These are phyloP conservation scores for Subanguina moxae DNA, from an alignment of 1,140 invertebrate genomes.

Conservation along the genomic window DNA sequence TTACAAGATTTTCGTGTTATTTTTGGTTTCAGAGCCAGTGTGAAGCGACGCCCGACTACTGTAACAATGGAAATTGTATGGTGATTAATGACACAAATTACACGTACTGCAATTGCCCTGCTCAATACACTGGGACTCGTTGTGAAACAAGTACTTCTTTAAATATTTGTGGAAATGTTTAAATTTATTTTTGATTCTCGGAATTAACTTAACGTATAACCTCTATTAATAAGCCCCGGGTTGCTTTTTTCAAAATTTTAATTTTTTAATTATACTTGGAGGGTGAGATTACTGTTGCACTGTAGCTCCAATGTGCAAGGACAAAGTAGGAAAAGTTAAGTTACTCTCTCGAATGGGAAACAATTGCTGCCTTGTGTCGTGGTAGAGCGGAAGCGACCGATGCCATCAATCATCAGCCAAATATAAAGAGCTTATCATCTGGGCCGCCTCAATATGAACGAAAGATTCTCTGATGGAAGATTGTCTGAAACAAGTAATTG, in stretches of 20 bases:
- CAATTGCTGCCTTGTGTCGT: no score
- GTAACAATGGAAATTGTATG: constrained; percentile 2
- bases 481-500: no score
- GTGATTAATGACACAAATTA: constrained; percentile 3
- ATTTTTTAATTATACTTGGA: neutral
- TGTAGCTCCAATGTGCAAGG: no score
- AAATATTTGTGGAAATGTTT: neutral
- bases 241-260: neutral
- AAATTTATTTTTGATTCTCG: neutral
- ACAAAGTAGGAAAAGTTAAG: no score
- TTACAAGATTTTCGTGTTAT: neutral
- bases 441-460: no score
- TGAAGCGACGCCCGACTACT: constrained; percentile 1
- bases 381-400: no score
- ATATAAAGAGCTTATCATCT: no score
- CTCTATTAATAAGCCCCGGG: neutral
- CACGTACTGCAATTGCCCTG: constrained; percentile 7
- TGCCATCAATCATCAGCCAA: no score
- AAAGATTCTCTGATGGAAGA: no score
- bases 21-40: constrained; percentile 2
- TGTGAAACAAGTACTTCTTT: constrained; percentile 12
- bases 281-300: no score
- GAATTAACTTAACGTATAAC: neutral
- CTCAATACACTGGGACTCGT: constrained; percentile 7
- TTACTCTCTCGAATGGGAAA: no score